These are phyloP conservation scores for Callipepla squamata DNA, from an alignment of 2,113 vertebrate species.

Conservation along the genomic window DNA sequence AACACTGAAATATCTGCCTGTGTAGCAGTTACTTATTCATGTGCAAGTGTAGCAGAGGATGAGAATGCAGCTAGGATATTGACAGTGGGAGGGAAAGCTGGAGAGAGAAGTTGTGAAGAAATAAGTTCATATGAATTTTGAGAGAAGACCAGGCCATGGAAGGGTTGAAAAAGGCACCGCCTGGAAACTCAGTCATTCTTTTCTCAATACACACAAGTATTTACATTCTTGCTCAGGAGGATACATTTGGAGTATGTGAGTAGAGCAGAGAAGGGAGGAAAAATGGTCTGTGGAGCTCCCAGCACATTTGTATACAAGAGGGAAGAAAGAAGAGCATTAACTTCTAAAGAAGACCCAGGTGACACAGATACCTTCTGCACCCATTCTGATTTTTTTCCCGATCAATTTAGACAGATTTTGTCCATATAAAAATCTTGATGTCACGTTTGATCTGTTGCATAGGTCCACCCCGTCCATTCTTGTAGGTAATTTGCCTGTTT, in stretches of 20 bases:
- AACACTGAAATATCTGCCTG: constrained; percentile 65
- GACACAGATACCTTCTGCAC: not conserved
- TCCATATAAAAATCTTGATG: not conserved
- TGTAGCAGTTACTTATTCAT: constrained; percentile 63
- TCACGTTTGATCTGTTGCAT: not conserved
- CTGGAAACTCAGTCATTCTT: not conserved
- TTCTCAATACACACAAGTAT: not conserved
- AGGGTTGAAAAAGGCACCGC: not conserved
- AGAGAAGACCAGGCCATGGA: not conserved
- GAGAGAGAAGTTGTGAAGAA: not conserved
- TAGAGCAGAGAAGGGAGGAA: not conserved
- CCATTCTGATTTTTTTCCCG: not conserved
- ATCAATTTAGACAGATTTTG: not conserved
- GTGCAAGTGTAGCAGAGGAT: constrained; percentile 20
- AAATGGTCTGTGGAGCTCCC: not conserved
- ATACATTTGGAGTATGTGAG: not conserved
- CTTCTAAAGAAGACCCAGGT: not conserved
- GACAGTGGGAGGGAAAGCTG: not conserved
- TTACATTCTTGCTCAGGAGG: not conserved
- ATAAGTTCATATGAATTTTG: not conserved
- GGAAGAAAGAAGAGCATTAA: not conserved
- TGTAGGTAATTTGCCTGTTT: not conserved
- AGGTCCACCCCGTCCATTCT: not conserved
- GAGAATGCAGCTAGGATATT: not conserved
- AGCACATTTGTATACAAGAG: not conserved